These are phyloP conservation scores for Scylla paramamosain DNA, from an alignment of 1,140 invertebrate species.

Conservation along the genomic window DNA sequence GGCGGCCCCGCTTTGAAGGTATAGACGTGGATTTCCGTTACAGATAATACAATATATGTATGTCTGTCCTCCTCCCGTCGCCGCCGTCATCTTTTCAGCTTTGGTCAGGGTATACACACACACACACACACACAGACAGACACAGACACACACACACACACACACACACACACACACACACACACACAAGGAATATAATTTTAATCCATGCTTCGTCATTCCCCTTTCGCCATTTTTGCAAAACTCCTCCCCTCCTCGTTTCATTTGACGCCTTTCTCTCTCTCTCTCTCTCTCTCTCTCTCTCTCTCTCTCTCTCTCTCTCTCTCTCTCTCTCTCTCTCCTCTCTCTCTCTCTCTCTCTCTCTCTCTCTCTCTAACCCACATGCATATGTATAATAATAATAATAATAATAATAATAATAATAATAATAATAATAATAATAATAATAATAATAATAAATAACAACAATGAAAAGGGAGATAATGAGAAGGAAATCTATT, in stretches of 20 bases:
- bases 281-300: background rate
- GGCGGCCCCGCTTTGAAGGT: background rate
- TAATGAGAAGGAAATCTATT: too few species aligned
- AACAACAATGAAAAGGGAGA: background rate
- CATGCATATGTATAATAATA: background rate
- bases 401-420: background rate
- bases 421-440: background rate
- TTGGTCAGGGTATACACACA: too few species aligned
- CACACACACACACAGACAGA: too few species aligned
- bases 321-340: slow-evolving; percentile 47
- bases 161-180: too few species aligned
- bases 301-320: slow-evolving; percentile 50
- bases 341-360: slow-evolving; percentile 50
- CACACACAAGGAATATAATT: too few species aligned
- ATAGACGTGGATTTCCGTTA: background rate
- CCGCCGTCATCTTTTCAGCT: too few species aligned
- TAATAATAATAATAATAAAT: background rate
- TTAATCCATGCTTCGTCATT: too few species aligned
- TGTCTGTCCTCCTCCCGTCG: too few species aligned
- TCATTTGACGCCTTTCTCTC: too few species aligned
- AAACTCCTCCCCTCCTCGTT: too few species aligned
- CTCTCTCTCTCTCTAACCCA: slow-evolving; percentile 39
- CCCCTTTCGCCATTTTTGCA: too few species aligned
- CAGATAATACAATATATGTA: background rate
- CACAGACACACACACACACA: too few species aligned